These are phyloP conservation scores for Gari tellinella DNA, from an alignment of 2,888 invertebrate species.

Conservation along the genomic window DNA sequence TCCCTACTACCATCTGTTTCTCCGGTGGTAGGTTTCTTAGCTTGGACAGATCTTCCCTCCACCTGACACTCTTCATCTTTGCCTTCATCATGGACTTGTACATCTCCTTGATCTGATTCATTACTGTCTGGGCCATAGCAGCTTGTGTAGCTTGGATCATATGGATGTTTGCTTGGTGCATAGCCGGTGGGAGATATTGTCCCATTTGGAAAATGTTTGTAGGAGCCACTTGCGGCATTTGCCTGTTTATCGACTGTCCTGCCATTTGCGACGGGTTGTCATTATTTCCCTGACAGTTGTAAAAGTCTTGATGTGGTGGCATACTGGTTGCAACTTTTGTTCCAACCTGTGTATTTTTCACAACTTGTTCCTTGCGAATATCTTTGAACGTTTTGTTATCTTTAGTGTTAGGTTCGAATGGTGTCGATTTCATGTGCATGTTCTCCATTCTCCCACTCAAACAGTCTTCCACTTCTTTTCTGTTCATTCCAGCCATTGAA, in stretches of 20 bases:
- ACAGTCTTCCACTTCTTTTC: too few relatives aligned
- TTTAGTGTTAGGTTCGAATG: too few relatives aligned
- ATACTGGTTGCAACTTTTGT: constrained; percentile 2
- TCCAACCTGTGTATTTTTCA: not conserved
- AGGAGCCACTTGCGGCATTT: not conserved
- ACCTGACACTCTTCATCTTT: constrained; percentile 62
- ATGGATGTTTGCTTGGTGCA: constrained; percentile 29
- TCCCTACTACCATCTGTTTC: constrained; percentile 62
- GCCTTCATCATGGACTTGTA: constrained; percentile 36
- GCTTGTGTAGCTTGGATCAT: constrained; percentile 38
- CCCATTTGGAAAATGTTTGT: not conserved
- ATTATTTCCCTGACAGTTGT: constrained; percentile 1
- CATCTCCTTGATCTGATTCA: constrained; percentile 29
- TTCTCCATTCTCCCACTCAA: too few relatives aligned
- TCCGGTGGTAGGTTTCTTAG: constrained; percentile 65
- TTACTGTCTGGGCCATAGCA: constrained; percentile 24
- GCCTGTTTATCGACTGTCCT: too few relatives aligned
- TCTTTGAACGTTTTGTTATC: too few relatives aligned
- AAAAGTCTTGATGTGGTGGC: not conserved
- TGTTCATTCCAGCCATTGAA: constrained; percentile 51
- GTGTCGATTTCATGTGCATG: too few relatives aligned
- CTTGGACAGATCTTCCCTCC: constrained; percentile 66
- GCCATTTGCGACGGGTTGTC: too few relatives aligned
- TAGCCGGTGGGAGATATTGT: not conserved
- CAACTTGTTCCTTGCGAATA: too few relatives aligned